Evolutionary conservation across 2,113 vertebrate species (phyloP), one percentile per base, ranked within the genome.

Genomic region (Hydropotes inermis): DNA sequence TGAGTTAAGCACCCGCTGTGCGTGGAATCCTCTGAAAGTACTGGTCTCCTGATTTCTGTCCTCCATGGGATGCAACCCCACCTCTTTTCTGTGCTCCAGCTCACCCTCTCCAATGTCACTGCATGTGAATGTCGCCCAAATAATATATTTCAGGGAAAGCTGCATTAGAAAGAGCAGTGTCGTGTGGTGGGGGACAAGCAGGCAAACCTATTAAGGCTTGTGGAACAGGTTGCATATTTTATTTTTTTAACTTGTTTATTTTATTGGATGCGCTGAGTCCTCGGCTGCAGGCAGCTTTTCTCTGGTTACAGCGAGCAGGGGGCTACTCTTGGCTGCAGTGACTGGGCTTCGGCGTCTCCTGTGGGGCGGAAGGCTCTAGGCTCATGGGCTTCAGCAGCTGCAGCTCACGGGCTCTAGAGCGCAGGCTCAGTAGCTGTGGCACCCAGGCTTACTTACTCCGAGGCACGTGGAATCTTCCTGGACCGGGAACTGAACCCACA

Each of bases 401-500:
- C 3, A 13, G 1, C 19, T 23, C 1, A 0, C 4, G 0, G 64
- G 64, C 64, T 21, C 9, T 36, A 70, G n/a, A 5, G n/a, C 0
- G 2, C 17, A 67, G 64, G 64, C n/a, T 36, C 36, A 36, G 64
- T 3, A 70, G n/a, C 64, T 70, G 64, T 23, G n/a, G 36, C 0
- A 25, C 21, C n/a, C 36, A 25, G 70, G 70, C 70, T 74, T 74
- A 39, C 5, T 74, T 23, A 25, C 36, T 25, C 70, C 2, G 19
- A 74, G 70, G 70, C 21, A 74, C 25, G 23, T 14, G 36, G 70
- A 43, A 43, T 74, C 70, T 74, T 39, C 70, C 70, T 74, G 36
- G 36, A 36, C 70, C 70, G 43, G 36, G 36, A 25, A 43, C 36
- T 25, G 70, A 39, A 43, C 36, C 36, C 70, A 43, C 13, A 36